Evolutionary conservation across 2,797 vertebrate species (phyloP), one percentile per base, ranked within the genome.

Genomic region (Sarcoramphus papa): DNA sequence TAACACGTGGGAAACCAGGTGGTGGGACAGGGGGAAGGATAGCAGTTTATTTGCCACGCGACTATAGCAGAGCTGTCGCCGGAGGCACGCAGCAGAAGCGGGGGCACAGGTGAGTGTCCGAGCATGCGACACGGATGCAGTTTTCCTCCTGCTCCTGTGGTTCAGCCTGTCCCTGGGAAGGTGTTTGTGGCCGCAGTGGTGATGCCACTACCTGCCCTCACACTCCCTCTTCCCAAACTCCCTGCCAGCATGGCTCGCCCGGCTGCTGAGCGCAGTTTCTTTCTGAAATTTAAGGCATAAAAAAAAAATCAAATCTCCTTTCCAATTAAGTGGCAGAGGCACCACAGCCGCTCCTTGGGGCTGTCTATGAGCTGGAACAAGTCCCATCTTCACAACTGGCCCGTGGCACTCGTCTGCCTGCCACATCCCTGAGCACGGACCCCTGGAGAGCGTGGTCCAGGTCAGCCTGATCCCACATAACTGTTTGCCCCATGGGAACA

Each of bases 181-280:
- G 30, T 21, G 22, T n/a, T 24, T 12, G 24, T 20, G n/a, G 21
- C 18, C 1, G 0, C 40, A 18, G 14, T 5, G 16, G 18, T 10
- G 30, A 53, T 62, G 43, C 15, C 31, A 2, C 35, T 43, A 6
- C 35, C 31, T 16, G 9, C 18, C 18, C 56, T 30, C 1, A 0
- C 2, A 4, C 21, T 17, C 43, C 31, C 11, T 37, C 41, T 16
- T 23, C 40, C 72, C 25, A 62, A 56, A 25, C 20, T 30, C 28
- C 24, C 15, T 2, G 0, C 62, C 43, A 40, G 69, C 37, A 31
- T 1, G 0, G 24, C 54, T 78, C 2, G 0, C 28, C 23, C 0
- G 1, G 30, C 19, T 2, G 3, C 59, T 27, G 17, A 3, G 2
- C 11, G 1, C 6, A 4, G 22, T 22, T 88, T 37, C 14, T 16